Percentiles rank a stretch among this genome's conserved stretches.
Evolutionary conservation across 2,888 invertebrate genomes (phyloP).

Genomic region (Pteria penguin): DNA sequence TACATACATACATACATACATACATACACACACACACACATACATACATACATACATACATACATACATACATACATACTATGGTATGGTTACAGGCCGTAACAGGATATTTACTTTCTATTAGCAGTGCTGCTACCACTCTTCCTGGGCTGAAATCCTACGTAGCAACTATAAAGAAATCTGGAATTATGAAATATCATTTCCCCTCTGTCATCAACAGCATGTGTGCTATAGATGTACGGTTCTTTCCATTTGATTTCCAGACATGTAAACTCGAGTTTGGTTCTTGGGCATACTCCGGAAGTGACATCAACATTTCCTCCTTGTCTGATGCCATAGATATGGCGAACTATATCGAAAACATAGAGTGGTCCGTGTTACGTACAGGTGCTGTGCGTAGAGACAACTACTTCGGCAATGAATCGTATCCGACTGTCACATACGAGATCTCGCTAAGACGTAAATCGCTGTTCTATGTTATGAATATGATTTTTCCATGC

Average conservation of each 20-base stretch:
- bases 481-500: conserved; percentile 72
- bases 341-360: conserved; percentile 47
- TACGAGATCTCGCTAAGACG: conserved; percentile 49
- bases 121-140: neutral
- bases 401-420: conserved; percentile 34
- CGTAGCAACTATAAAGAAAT: conserved; percentile 32
- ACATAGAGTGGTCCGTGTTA: conserved; percentile 55
- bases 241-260: conserved; percentile 86
- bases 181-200: conserved; percentile 44
- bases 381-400: conserved; percentile 27
- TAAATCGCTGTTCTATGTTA: conserved; percentile 68
- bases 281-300: conserved; percentile 94
- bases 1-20: too few species aligned
- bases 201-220: conserved; percentile 60
- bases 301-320: conserved; percentile 48
- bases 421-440: conserved; percentile 46
- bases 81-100: too few species aligned
- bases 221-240: conserved; percentile 69
- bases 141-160: conserved; percentile 45
- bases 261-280: conserved; percentile 99
- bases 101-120: too few species aligned
- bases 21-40: too few species aligned
- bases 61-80: too few species aligned
- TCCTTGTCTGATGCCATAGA: conserved; percentile 36
- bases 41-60: too few species aligned